Evolutionary conservation across 2,113 vertebrate species (phyloP).

Genomic region (Chamaetylas fuelleborni): DNA sequence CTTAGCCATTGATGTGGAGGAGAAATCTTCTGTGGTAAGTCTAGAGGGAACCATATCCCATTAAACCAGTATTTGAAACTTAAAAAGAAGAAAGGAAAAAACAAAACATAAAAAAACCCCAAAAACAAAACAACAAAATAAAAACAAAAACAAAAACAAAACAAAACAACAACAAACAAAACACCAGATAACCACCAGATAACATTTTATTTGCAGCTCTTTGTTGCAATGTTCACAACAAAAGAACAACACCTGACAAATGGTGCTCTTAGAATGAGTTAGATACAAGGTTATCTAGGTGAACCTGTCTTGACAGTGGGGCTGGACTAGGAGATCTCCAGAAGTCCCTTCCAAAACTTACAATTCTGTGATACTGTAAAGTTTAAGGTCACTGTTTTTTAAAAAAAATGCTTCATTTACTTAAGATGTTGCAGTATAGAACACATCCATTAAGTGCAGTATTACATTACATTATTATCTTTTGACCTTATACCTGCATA

Average conservation of each 20-base stretch:
- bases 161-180: background rate
- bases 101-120: too few relatives aligned
- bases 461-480: background rate
- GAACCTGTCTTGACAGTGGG: background rate
- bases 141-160: background rate
- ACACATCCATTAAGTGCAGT: background rate
- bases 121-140: too few relatives aligned
- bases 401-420: background rate
- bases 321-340: background rate
- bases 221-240: background rate
- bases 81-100: background rate
- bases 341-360: background rate
- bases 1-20: background rate
- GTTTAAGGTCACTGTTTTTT: background rate
- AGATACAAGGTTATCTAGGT: background rate
- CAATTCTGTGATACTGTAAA: background rate
- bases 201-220: background rate
- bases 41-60: background rate
- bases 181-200: background rate
- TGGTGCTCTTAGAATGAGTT: slow-evolving; percentile 1
- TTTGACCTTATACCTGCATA: background rate
- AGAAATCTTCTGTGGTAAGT: slow-evolving; percentile 16
- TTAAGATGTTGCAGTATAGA: background rate
- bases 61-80: background rate
- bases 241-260: slow-evolving; percentile 22